Conservation (phyloP, 2,113 vertebrate genomes). For the Gopherus flavomarginatus region DNA sequence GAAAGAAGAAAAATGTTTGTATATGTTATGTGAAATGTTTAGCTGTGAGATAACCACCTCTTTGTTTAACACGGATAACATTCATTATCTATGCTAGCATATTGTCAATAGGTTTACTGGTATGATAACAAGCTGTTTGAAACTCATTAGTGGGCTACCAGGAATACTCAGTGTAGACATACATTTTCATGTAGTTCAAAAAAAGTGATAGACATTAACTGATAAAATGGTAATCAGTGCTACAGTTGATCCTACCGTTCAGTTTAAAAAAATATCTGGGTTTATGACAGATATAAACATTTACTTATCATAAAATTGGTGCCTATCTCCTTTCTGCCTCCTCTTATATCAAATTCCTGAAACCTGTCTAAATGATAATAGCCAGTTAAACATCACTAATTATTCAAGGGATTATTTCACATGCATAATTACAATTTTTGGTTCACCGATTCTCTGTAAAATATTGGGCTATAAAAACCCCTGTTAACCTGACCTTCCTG, state of each 20-base stretch:
- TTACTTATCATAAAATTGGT: background rate
- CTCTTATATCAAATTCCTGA: slow-evolving; percentile 36
- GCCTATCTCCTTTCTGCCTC: background rate
- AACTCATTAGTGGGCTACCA: background rate
- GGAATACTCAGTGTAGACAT: background rate
- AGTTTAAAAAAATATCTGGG: background rate
- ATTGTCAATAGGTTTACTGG: rapidly evolving
- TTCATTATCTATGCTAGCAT: background rate
- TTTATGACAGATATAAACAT: background rate
- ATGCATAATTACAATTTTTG: slow-evolving; percentile 72
- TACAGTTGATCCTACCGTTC: background rate
- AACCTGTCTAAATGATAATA: slow-evolving; percentile 60
- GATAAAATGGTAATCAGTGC: background rate
- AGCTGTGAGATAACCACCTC: background rate
- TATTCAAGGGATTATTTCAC: slow-evolving; percentile 72
- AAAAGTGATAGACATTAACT: background rate
- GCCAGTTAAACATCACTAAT: slow-evolving; percentile 76
- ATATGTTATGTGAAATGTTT: background rate
- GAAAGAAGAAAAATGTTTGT: background rate
- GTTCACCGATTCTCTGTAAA: slow-evolving; percentile 76
- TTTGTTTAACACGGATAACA: background rate
- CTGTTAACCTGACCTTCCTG: slow-evolving; percentile 81
- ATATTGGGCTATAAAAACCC: slow-evolving; percentile 79
- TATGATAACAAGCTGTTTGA: background rate
- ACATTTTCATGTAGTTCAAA: background rate